Evolutionary conservation across 1,140 invertebrate species (phyloP).

Genomic region (Saxidomus purpurata): DNA sequence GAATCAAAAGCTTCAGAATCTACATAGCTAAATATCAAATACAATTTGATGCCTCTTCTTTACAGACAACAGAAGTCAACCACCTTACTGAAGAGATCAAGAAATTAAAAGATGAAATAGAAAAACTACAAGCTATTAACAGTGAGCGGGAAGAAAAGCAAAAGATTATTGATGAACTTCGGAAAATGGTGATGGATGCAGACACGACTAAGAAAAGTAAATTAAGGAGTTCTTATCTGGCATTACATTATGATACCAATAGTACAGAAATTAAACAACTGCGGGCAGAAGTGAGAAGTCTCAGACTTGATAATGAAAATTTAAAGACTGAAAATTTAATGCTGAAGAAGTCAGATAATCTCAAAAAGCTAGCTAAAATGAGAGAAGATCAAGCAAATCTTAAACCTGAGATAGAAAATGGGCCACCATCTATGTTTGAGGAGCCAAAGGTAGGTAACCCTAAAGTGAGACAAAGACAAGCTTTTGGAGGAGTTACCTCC

Average conservation of each 20-base stretch:
- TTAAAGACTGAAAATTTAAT: slow-evolving; percentile 64
- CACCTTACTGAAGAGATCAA: slow-evolving; percentile 59
- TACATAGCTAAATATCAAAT: too few relatives aligned
- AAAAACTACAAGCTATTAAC: slow-evolving; percentile 58
- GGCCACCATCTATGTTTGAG: slow-evolving; percentile 17
- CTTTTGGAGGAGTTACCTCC: slow-evolving; percentile 20
- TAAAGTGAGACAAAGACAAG: slow-evolving; percentile 15
- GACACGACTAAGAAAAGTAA: slow-evolving; percentile 64
- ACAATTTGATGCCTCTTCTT: background rate
- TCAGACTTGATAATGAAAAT: slow-evolving; percentile 57
- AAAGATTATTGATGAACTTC: slow-evolving; percentile 65
- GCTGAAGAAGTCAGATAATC: slow-evolving; percentile 61
- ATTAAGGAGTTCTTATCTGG: slow-evolving; percentile 57
- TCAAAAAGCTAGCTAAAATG: slow-evolving; percentile 55
- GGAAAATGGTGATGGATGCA: slow-evolving; percentile 66
- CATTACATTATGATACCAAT: slow-evolving; percentile 57
- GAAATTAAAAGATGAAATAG: slow-evolving; percentile 61
- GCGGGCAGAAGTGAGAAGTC: slow-evolving; percentile 41
- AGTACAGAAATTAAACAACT: slow-evolving; percentile 59
- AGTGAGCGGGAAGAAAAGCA: slow-evolving; percentile 65
- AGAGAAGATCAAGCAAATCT: slow-evolving; percentile 26
- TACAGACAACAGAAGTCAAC: slow-evolving; percentile 57
- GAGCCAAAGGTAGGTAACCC: slow-evolving; percentile 10
- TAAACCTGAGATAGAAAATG: slow-evolving; percentile 24
- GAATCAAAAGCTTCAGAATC: too few relatives aligned